phyloP scores from a whole-genome alignment of 2,113 vertebrate genomes.

The Hippoglossus stenolepis region DNA sequence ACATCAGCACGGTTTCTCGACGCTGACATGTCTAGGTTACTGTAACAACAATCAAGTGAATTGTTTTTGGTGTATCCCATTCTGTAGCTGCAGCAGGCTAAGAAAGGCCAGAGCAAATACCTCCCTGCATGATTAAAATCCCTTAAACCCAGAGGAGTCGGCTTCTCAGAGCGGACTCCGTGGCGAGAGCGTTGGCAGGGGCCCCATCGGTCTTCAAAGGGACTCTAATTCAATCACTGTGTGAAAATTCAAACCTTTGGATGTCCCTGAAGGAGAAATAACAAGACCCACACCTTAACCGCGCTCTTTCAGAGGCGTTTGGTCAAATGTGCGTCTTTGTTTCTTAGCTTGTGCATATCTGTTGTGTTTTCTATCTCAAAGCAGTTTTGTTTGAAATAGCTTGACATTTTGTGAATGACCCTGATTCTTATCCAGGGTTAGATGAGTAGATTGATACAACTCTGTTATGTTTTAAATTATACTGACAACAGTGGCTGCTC shows the following conservation, averaged over 20 bases:
- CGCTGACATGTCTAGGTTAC: conserved; percentile 67
- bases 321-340: conserved; percentile 1
- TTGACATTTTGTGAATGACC: not conserved
- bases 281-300: conserved; percentile 44
- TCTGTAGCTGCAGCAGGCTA: conserved; percentile 60
- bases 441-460: not conserved
- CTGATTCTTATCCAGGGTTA: not conserved
- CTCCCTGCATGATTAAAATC: conserved; percentile 69
- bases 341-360: conserved; percentile 9
- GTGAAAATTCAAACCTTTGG: conserved; percentile 79
- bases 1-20: conserved; percentile 51
- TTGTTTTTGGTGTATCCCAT: conserved; percentile 67
- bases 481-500: no score
- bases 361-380: not conserved
- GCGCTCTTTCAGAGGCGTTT: conserved; percentile 27
- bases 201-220: conserved; percentile 65
- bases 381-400: not conserved
- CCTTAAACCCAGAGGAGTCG: conserved; percentile 52
- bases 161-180: conserved; percentile 47
- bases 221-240: conserved; percentile 80
- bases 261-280: conserved; percentile 64
- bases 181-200: conserved; percentile 53
- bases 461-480: not conserved
- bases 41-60: conserved; percentile 69
- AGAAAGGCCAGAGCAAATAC: conserved; percentile 71